Evolutionary conservation across 1,140 invertebrate genomes (phyloP), one percentile per base, ranked within the genome.

Genomic region (Drosophila serrata): DNA sequence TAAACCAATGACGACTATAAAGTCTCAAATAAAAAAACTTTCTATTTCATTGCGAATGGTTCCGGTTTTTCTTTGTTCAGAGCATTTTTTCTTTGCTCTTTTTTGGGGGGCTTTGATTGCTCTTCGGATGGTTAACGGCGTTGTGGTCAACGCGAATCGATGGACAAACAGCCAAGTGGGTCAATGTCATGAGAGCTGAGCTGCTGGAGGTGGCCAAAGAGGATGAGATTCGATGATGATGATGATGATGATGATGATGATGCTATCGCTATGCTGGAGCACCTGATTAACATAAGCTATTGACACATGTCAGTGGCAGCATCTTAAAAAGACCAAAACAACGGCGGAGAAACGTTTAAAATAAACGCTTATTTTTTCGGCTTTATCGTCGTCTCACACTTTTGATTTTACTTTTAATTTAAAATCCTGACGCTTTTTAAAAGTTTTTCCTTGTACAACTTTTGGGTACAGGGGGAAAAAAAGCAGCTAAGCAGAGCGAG

Each of bases 31-130:
- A 67, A 40, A 57, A 58, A 87, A 88, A 87, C 84, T 87, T 87
- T 87, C 80, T 87, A 88, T 87, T 88, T 87, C 68, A 84, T 75
- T 84, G 63, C 51, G 60, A 59, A 61, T 53, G 67, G 76, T 87
- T 90, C 84, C 85, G 85, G 84, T 88, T 87, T 82, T 70, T 24
- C 24, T 43, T 19, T 46, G 22, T 17, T 67, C n/a, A 17, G 29
- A 53, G 35, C 13, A 31, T 53, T 69, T 65, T 67, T 68, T 67
- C 33, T 24, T 24, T 3, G 2, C 2, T 24, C 4, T 24, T 24
- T 24, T 24, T 24, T n/a, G n/a, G n/a, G n/a, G n/a, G 51, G 51
- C 51, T 69, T 67, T 69, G 65, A 65, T 67, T 42, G 56, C 39
- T 81, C 61, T 70, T 74, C 65, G 74, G 45, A 45, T 40, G 37